These are phyloP conservation scores for Panurus biarmicus DNA, from an alignment of 2,113 vertebrate species.

Conservation along the genomic window DNA sequence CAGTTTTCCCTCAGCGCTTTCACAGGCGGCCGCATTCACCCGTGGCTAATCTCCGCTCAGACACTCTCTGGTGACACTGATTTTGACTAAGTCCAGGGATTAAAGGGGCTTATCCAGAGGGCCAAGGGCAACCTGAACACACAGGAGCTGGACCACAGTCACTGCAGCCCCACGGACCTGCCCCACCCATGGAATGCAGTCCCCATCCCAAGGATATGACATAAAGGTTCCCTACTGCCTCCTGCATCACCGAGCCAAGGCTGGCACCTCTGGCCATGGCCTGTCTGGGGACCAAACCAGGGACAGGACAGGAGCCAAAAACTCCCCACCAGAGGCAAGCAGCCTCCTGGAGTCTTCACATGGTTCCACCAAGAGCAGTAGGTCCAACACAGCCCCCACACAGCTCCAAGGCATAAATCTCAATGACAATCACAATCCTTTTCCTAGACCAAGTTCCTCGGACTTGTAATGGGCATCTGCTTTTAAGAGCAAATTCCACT, in stretches of 20 bases:
- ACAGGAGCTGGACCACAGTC: background rate
- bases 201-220: rapidly evolving
- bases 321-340: background rate
- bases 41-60: background rate
- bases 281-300: background rate
- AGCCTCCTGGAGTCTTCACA: rapidly evolving
- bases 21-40: background rate
- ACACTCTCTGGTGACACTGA: background rate
- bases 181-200: rapidly evolving
- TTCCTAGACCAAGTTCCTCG: background rate
- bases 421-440: rapidly evolving
- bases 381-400: background rate
- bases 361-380: background rate
- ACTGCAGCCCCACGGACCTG: background rate
- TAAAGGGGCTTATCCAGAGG: background rate
- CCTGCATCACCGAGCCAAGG: background rate
- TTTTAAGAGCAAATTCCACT: background rate
- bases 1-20: rapidly evolving
- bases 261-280: background rate
- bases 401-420: background rate
- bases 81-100: background rate
- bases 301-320: background rate
- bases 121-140: background rate
- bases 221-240: rapidly evolving
- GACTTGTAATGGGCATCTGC: background rate